phyloP scores from a whole-genome alignment of 2,797 vertebrate species.

The Mormyrops boulengeri region DNA sequence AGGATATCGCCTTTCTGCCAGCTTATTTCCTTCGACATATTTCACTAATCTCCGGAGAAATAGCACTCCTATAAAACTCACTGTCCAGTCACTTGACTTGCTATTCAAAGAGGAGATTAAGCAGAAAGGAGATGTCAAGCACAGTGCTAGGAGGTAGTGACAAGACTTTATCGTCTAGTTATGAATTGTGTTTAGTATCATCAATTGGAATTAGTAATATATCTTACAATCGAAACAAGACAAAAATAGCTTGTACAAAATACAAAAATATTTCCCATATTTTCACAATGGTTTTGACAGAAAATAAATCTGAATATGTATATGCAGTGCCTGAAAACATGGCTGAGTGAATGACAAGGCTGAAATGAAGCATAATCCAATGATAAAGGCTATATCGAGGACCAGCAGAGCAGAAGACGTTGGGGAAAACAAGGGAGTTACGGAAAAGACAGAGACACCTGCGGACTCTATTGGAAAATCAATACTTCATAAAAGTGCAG shows the following conservation, averaged over 20 bases:
- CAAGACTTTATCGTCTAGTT: neutral
- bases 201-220: neutral
- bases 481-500: constrained; percentile 21
- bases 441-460: constrained; percentile 5
- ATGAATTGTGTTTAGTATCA: neutral
- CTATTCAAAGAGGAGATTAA: neutral
- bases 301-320: neutral
- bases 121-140: neutral
- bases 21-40: neutral
- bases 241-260: neutral
- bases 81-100: neutral
- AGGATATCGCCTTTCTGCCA: neutral
- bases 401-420: neutral
- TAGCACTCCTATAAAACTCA: neutral
- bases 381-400: neutral
- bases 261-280: neutral
- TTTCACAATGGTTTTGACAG: neutral
- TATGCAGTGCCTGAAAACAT: neutral
- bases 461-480: constrained; percentile 27
- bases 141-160: neutral
- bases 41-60: neutral
- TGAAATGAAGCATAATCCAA: neutral
- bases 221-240: neutral
- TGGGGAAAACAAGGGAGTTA: constrained; percentile 10
- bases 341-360: neutral